Evolutionary conservation across 2,888 invertebrate species (phyloP), one percentile per base, ranked within the genome.

Genomic region (Amphipyra tragopoginis): DNA sequence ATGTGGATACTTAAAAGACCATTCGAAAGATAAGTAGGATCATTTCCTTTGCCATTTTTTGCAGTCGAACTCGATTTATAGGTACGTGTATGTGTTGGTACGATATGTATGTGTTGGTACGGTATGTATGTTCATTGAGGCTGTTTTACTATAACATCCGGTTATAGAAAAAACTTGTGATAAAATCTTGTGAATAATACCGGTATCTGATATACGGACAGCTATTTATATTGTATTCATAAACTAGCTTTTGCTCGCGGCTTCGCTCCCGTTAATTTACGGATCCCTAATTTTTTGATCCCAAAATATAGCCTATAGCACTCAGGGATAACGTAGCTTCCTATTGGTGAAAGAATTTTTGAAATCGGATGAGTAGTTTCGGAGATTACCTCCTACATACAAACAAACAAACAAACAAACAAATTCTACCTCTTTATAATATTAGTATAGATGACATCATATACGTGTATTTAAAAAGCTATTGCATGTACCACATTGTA

Each of bases 1-100:
- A 81, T 83, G 80, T 81, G 74, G 78, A 81, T 82, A 81, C 84
- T 83, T 84, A 83, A 81, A 81, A 82, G 75, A 81, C 79, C 78
- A 75, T 81, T 80, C 76, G 57, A 66, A 73, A 75, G 77, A 72
- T 80, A 75, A 75, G 78, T 77, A 72, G 75, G 69, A 77, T 75
- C 72, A 77, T 82, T 80, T 78, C 79, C 75, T 79, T 79, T 75
- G 71, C 70, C 73, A 71, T 80, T 72, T 77, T 76, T 79, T 72
- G 65, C 72, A 77, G 69, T 72, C 71, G 68, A 68, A 66, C 77
- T 77, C 62, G 65, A 79, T 76, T 78, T 77, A 77, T 75, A 50
- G 49, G 56, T 40, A n/a, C 36, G 6, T 58, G 39, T 43, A 38
- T 53, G 56, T 74, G 42, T 61, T 43, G 4, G 5, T 29, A 29